Base-by-base conservation (phyloP, 2,113 vertebrate genomes). In the Pantherophis guttatus region DNA sequence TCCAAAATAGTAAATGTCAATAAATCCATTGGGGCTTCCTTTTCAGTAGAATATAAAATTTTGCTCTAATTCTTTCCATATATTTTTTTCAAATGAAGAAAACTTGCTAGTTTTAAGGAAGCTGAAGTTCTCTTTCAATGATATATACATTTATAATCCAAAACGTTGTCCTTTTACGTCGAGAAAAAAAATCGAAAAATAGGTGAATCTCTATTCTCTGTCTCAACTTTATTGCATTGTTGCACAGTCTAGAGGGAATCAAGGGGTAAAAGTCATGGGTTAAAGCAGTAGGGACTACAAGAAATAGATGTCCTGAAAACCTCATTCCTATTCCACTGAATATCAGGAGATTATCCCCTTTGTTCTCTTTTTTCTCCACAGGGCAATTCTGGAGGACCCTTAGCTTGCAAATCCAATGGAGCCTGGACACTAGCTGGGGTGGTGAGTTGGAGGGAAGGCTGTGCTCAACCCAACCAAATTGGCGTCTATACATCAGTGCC, bases 371-470 rank as follows among this genome's bases (percentile, higher is more conserved):
- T 88, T 48, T 93, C 59, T 94, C 6, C 86, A 1, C 86, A 97
- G 97, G 95, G 96, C 26, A 97, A 97, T 33, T 97, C 96, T 0
- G 95, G 97, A 57, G 96, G 96, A 8, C 95, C 96, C 17, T 59
- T 96, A 93, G 93, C 93, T 15, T 97, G 96, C 81, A 70, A 94
- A 2, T 0, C 52, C 24, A 87, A 21, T 5, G 93, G n/a, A 1
- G 94, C 94, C 92, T 97, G 96, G 93, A 94, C 95, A 94, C 96
- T 97, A 39, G 94, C 92, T 50, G 96, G 96, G 8, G 15, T 96
- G 8, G 95, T 96, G 50, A 97, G 95, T 53, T 97, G 96, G 95
- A 95, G 96, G 1, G 44, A 39, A 0, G 91, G 75, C 8, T 96
- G 93, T 50, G 96, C 88, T 48, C 8, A 86, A 10, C 75, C 87